Percentiles rank a stretch among this genome's conserved stretches.
phyloP scores from a whole-genome alignment of 2,797 vertebrate species.

The Rhyacichthys aspro region DNA sequence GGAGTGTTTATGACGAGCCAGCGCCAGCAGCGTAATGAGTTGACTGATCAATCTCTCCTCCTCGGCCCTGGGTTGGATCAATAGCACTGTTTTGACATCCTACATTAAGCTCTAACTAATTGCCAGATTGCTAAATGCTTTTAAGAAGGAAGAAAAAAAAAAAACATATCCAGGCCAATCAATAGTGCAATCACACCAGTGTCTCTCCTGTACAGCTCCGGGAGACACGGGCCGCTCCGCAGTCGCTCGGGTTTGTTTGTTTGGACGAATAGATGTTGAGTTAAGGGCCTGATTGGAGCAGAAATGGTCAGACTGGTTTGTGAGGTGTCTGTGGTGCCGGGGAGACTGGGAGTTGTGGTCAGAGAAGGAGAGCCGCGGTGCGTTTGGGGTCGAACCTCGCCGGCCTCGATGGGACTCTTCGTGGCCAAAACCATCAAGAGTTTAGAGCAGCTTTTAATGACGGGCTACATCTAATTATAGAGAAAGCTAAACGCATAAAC shows the following conservation, averaged over 20 bases:
- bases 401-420: slow-evolving; percentile 58
- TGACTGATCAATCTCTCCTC: slow-evolving; percentile 86
- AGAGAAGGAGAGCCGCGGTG: slow-evolving; percentile 23
- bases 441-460: slow-evolving; percentile 29
- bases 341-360: slow-evolving; percentile 68
- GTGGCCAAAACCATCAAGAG: slow-evolving; percentile 53
- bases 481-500: neutral
- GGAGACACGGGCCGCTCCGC: slow-evolving; percentile 31
- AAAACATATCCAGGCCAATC: slow-evolving; percentile 77
- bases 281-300: slow-evolving; percentile 42
- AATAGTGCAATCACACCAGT: slow-evolving; percentile 82
- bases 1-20: slow-evolving; percentile 79
- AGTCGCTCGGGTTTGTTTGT: slow-evolving; percentile 8
- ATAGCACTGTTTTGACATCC: slow-evolving; percentile 91
- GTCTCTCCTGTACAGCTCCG: slow-evolving; percentile 69
- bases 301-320: slow-evolving; percentile 19
- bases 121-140: slow-evolving; percentile 91
- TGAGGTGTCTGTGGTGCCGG: slow-evolving; percentile 21
- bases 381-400: slow-evolving; percentile 64
- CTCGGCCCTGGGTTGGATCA: slow-evolving; percentile 76
- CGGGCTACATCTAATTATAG: slow-evolving; percentile 22
- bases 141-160: slow-evolving; percentile 82
- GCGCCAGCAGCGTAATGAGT: slow-evolving; percentile 84
- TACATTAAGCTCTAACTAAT: slow-evolving; percentile 96
- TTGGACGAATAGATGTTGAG: slow-evolving; percentile 8